Base-by-base conservation (phyloP, 2,797 vertebrate genomes). In the Tenualosa thibaudeaui region DNA sequence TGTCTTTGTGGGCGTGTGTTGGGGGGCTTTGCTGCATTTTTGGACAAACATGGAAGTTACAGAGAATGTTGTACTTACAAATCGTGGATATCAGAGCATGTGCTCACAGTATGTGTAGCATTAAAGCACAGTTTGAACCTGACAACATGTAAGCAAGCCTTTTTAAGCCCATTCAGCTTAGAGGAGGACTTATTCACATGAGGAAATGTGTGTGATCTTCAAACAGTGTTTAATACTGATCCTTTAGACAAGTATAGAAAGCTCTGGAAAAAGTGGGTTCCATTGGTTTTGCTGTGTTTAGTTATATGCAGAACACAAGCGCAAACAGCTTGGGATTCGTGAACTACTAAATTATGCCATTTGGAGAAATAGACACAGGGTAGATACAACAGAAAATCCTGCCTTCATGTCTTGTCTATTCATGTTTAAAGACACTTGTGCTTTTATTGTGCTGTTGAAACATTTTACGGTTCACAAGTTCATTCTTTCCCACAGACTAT, bases 381-480 rank as follows among this genome's bases (percentile, higher is more conserved):
- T 71, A 19, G 68, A 71, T 71, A 71, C 15, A 40, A 31, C 19
- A 89, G 86, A 84, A 86, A 90, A 87, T 65, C 81, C 82, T 75
- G 10, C 68, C 5, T 10, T 85, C 81, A 71, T 78, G 87, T 60
- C 37, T 83, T n/a, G 83, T 82, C 85, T 90, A 13, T 92, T 91
- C 87, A 88, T 92, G 85, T 89, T 78, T 81, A 85, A 84, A 90
- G 85, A 31, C 3, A 13, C 86, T 84, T 58, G 40, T 82, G 0
- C 71, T 71, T 85, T 84, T 89, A 81, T 81, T 83, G 40, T 83
- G 87, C 84, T 78, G 19, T 22, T 60, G 84, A 86, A 65, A 13
- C 88, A 86, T 88, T 90, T 86, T 88, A 86, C 87, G 89, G 86
- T 89, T 92, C 88, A 91, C 85, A 83, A 90, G 89, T 92, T 91